These are phyloP conservation scores for Sminthurinus aureus DNA, from an alignment of 2,888 invertebrate genomes.

Conservation along the genomic window DNA sequence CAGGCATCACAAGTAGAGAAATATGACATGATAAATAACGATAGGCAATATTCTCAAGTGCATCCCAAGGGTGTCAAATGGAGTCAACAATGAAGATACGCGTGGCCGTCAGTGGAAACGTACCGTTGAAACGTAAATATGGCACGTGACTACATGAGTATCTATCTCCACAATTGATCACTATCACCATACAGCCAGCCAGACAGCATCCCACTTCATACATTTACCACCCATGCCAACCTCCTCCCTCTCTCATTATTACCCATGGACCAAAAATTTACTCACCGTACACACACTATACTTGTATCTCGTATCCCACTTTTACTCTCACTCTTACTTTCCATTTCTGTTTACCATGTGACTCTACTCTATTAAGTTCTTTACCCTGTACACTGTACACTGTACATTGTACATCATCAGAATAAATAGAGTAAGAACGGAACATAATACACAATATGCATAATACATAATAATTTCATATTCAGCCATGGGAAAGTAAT, in stretches of 20 bases:
- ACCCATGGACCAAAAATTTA: background rate
- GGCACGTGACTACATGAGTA: conserved; percentile 24
- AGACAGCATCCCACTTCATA: background rate
- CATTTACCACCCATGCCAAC: background rate
- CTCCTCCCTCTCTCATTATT: background rate
- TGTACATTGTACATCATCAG: no score
- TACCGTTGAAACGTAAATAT: conserved; percentile 5
- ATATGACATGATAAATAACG: conserved; percentile 35
- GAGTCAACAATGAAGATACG: conserved; percentile 35
- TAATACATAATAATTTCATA: no score
- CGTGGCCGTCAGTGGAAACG: conserved; percentile 1
- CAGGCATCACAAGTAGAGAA: background rate
- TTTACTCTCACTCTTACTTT: no score
- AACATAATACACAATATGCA: no score
- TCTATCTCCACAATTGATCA: conserved; percentile 32
- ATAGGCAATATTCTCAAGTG: conserved; percentile 37
- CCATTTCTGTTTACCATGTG: no score
- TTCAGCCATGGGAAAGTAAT: no score
- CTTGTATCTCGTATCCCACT: background rate
- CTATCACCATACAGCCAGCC: background rate
- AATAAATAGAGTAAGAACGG: no score
- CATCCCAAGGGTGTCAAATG: conserved; percentile 41
- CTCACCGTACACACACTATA: background rate
- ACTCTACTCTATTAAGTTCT: no score
- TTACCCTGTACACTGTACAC: no score